Percentiles rank a stretch among this genome's conserved stretches.
phyloP scores from a whole-genome alignment of 2,113 vertebrate species.

The Rhinogobius similis region DNA sequence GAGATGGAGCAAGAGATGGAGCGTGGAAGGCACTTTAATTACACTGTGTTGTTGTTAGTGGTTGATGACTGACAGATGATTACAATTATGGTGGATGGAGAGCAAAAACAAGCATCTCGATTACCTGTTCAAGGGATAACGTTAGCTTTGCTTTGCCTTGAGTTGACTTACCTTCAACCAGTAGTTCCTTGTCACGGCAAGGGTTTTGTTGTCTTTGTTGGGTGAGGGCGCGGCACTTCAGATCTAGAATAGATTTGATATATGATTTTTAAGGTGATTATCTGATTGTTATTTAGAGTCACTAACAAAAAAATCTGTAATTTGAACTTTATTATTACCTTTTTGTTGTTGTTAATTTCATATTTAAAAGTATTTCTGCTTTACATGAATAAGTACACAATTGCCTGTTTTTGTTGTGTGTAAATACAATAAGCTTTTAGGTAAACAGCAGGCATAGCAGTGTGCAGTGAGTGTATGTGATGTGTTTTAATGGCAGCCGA shows the following conservation, averaged over 20 bases:
- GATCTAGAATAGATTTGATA: background rate
- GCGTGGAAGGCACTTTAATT: slow-evolving; percentile 76
- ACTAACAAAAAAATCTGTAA: background rate
- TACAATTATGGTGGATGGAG: background rate
- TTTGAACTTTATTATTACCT: background rate
- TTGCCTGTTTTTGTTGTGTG: background rate
- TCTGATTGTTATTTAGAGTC: slow-evolving; percentile 3
- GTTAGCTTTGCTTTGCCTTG: background rate
- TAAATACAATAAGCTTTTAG: slow-evolving; percentile 30
- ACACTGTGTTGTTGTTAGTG: slow-evolving; percentile 64
- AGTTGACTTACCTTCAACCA: background rate
- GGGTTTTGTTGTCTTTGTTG: background rate
- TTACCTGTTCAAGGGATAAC: background rate
- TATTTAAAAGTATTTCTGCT: background rate
- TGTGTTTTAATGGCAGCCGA: slow-evolving; percentile 66
- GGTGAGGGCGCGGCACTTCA: background rate
- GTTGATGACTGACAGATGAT: slow-evolving; percentile 31
- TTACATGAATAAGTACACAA: background rate
- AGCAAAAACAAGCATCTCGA: background rate
- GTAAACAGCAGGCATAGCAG: slow-evolving; percentile 57
- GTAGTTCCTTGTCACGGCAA: background rate
- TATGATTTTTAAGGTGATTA: slow-evolving; percentile 4
- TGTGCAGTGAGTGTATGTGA: slow-evolving; percentile 62
- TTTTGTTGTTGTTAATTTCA: background rate
- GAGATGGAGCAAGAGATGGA: slow-evolving; percentile 62